Conservation (phyloP, 92 coral and sea anemone species). For the Desmophyllum pertusum region DNA sequence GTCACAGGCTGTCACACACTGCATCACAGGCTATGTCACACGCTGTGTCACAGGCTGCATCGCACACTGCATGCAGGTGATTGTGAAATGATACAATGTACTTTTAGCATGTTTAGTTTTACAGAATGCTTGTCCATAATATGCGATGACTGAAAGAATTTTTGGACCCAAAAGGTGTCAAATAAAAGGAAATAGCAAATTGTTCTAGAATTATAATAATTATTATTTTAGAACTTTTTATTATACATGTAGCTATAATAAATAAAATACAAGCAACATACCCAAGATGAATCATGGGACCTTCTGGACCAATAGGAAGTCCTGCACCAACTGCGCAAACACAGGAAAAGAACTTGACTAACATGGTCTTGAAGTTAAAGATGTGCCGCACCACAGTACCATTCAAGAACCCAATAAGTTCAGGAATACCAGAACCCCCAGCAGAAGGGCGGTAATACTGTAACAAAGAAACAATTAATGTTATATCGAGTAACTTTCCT, state of each 20-base stretch:
- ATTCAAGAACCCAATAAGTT: constrained; percentile 92
- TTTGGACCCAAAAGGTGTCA: too few species aligned
- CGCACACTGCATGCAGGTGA: too few species aligned
- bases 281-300: constrained; percentile 99
- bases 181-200: constrained; percentile 97
- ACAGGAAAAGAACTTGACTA: constrained; percentile 96
- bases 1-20: too few species aligned
- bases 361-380: constrained; percentile 92
- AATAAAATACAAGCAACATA: constrained; percentile 19
- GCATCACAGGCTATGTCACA: too few species aligned
- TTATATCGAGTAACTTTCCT: too few species aligned
- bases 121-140: too few species aligned
- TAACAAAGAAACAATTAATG: not conserved
- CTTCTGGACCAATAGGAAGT: constrained; percentile 97
- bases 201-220: too few species aligned
- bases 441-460: constrained; percentile 96
- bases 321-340: constrained; percentile 98
- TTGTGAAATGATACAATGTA: too few species aligned
- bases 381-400: constrained; percentile 97
- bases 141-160: too few species aligned
- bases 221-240: too few species aligned
- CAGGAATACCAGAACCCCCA: constrained; percentile 97
- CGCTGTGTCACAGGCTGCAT: too few species aligned
- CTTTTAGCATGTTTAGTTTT: too few species aligned
- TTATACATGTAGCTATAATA: constrained; percentile 70